Evolutionary conservation across 2,797 vertebrate species (phyloP).

Genomic region (Ptychobarbus kaznakovi): DNA sequence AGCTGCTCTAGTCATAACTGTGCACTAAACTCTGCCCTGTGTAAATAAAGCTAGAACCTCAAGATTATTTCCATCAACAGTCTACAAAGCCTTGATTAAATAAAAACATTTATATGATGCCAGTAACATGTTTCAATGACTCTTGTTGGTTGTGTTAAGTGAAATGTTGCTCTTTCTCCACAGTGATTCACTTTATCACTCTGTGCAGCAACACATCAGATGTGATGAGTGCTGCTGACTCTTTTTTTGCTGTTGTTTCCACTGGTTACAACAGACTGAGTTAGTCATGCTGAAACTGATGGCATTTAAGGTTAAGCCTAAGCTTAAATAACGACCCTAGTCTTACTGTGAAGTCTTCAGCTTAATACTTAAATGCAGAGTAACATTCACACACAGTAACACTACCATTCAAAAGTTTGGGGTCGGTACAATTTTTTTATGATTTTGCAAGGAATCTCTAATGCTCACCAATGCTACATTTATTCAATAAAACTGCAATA

Average conservation of each 20-base stretch:
- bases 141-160: background rate
- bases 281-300: constrained; percentile 33
- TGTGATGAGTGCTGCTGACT: constrained; percentile 6
- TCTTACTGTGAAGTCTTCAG: background rate
- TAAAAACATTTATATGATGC: background rate
- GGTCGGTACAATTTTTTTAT: background rate
- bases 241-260: background rate
- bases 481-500: background rate
- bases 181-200: background rate
- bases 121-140: background rate
- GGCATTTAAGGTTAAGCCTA: constrained; percentile 14
- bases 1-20: background rate
- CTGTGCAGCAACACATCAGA: constrained; percentile 5
- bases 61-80: background rate
- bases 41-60: constrained; percentile 39
- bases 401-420: background rate
- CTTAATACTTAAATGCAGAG: background rate
- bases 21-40: background rate
- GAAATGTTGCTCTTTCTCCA: background rate
- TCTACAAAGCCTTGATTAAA: background rate
- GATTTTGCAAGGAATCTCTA: background rate
- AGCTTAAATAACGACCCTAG: background rate
- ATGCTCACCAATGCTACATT: background rate
- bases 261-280: constrained; percentile 17
- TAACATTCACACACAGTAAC: background rate